phyloP scores from a whole-genome alignment of 2,113 vertebrate species.

The Notechis scutatus region DNA sequence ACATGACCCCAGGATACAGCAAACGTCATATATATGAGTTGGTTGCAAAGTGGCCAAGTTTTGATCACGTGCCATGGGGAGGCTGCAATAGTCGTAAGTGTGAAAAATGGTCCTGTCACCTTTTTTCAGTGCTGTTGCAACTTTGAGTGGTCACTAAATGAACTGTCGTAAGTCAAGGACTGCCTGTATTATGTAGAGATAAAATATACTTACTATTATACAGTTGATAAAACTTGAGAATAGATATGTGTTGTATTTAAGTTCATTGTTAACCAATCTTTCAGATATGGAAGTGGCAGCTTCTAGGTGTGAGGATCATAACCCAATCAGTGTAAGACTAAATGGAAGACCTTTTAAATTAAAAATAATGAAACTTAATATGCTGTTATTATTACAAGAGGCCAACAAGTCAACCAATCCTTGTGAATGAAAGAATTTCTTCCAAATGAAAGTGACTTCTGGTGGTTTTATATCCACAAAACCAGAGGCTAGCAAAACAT shows the following conservation, averaged over 20 bases:
- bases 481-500: not conserved
- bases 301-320: not conserved
- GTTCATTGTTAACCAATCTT: not conserved
- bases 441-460: not conserved
- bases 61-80: too few species aligned
- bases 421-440: not conserved
- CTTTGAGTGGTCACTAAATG: too few species aligned
- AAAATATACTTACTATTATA: not conserved
- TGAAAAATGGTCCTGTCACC: too few species aligned
- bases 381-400: not conserved
- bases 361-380: not conserved
- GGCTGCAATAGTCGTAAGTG: too few species aligned
- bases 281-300: not conserved
- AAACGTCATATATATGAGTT: too few species aligned
- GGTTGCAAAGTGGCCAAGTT: too few species aligned
- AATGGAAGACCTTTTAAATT: not conserved
- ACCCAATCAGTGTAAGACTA: not conserved
- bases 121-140: too few species aligned
- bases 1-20: too few species aligned
- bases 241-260: not conserved
- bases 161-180: too few species aligned
- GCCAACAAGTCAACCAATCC: not conserved
- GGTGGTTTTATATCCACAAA: not conserved
- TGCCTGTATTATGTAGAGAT: not conserved
- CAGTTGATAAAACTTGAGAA: not conserved